These are phyloP conservation scores for Piezodorus guildinii DNA, from an alignment of 1,140 invertebrate species.

Conservation along the genomic window DNA sequence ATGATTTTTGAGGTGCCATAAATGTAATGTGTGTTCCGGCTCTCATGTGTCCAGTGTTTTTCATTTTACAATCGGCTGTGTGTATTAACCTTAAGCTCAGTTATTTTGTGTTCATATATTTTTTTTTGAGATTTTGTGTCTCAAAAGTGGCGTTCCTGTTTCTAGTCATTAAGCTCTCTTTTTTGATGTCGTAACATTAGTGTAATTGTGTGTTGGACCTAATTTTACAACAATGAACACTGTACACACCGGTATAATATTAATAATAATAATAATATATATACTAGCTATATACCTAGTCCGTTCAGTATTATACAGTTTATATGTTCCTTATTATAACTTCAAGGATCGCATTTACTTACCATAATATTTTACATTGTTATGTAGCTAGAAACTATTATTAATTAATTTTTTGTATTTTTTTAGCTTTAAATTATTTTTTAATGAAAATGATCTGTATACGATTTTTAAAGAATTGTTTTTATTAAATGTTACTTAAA, in stretches of 20 bases:
- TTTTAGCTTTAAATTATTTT: constrained; percentile 8
- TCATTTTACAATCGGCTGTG: background rate
- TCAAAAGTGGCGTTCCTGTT: background rate
- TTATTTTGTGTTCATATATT: constrained; percentile 9
- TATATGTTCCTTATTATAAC: too few species aligned
- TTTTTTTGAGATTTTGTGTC: background rate
- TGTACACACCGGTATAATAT: background rate
- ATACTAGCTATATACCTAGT: constrained; percentile 1
- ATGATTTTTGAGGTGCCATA: background rate
- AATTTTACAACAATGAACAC: too few species aligned
- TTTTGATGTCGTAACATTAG: background rate
- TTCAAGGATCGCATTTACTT: background rate
- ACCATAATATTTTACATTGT: background rate
- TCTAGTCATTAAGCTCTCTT: constrained; percentile 10
- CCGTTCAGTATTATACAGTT: constrained; percentile 6
- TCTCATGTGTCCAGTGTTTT: background rate
- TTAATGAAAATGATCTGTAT: background rate
- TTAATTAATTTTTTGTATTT: constrained; percentile 11
- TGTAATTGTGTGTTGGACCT: too few species aligned
- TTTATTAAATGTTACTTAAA: background rate
- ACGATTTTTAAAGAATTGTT: background rate
- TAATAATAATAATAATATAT: too few species aligned
- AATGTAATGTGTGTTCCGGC: background rate
- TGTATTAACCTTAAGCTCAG: background rate
- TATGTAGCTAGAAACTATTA: background rate